phyloP scores from a whole-genome alignment of 2,888 invertebrate genomes.

The Melinaea marsaeus region DNA sequence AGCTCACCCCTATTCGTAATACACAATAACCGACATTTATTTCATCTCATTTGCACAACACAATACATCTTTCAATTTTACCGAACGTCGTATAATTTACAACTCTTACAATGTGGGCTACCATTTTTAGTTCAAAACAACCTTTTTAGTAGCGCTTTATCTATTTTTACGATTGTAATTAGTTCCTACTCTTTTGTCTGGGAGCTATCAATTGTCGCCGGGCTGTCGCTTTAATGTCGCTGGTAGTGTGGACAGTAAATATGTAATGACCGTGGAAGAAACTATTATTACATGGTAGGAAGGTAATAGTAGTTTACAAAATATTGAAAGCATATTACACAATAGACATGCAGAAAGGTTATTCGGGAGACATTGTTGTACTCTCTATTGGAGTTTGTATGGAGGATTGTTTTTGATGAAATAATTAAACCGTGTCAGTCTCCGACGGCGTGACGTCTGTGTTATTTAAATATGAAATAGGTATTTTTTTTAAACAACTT shows the following conservation, averaged over 20 bases:
- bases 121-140: constrained; percentile 41
- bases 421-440: no score
- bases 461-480: no score
- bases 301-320: constrained; percentile 15
- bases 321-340: constrained; percentile 8
- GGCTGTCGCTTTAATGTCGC: constrained; percentile 34
- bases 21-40: constrained; percentile 53
- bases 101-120: constrained; percentile 52
- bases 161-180: constrained; percentile 52
- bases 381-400: background rate
- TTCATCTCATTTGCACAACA: constrained; percentile 53
- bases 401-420: no score
- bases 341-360: background rate
- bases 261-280: constrained; percentile 29
- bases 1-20: constrained; percentile 45
- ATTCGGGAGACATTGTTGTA: background rate
- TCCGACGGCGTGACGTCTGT: no score
- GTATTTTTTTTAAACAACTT: no score
- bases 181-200: constrained; percentile 51
- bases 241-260: constrained; percentile 34
- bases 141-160: constrained; percentile 39
- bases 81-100: constrained; percentile 49
- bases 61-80: constrained; percentile 46
- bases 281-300: constrained; percentile 22
- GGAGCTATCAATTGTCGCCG: constrained; percentile 35